A percentile compares a stretch with the other conserved stretches of the same genome.
These are phyloP conservation scores for Pao palembangensis DNA, from an alignment of 2,113 vertebrate genomes.

Conservation along the genomic window DNA sequence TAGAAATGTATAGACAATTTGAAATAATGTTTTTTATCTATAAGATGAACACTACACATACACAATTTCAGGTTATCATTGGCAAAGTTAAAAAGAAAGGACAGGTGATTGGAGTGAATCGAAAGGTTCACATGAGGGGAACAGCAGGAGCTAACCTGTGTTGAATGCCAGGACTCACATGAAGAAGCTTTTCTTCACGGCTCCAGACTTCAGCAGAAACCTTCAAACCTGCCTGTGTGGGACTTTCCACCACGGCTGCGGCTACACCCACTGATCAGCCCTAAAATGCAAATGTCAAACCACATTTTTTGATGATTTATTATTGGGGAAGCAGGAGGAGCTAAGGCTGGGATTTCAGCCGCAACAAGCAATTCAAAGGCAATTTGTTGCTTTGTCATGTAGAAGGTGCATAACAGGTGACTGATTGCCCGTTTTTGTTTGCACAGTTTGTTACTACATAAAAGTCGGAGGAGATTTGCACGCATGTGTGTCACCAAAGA, in stretches of 20 bases:
- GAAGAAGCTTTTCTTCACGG: slow-evolving; percentile 56
- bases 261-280: slow-evolving; percentile 76
- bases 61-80: slow-evolving; percentile 13
- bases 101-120: slow-evolving; percentile 27
- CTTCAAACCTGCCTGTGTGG: slow-evolving; percentile 65
- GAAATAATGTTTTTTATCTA: too few species aligned
- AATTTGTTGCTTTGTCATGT: slow-evolving; percentile 75
- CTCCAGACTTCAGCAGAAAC: slow-evolving; percentile 56
- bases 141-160: slow-evolving; percentile 22
- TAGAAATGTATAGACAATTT: too few species aligned
- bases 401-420: slow-evolving; percentile 56
- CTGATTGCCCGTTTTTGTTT: slow-evolving; percentile 61
- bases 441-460: slow-evolving; percentile 4
- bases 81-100: slow-evolving; percentile 3
- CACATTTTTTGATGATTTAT: slow-evolving; percentile 71
- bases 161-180: slow-evolving; percentile 60
- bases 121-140: slow-evolving; percentile 46
- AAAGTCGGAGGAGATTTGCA: not conserved
- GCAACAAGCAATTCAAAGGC: slow-evolving; percentile 66
- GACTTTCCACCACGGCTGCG: slow-evolving; percentile 71
- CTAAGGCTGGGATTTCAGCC: slow-evolving; percentile 72
- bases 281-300: slow-evolving; percentile 68
- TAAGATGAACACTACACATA: not conserved
- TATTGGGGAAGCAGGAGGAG: slow-evolving; percentile 46
- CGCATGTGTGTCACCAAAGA: not conserved